phyloP scores from a whole-genome alignment of 2,113 vertebrate genomes.

The Phaethornis superciliosus region DNA sequence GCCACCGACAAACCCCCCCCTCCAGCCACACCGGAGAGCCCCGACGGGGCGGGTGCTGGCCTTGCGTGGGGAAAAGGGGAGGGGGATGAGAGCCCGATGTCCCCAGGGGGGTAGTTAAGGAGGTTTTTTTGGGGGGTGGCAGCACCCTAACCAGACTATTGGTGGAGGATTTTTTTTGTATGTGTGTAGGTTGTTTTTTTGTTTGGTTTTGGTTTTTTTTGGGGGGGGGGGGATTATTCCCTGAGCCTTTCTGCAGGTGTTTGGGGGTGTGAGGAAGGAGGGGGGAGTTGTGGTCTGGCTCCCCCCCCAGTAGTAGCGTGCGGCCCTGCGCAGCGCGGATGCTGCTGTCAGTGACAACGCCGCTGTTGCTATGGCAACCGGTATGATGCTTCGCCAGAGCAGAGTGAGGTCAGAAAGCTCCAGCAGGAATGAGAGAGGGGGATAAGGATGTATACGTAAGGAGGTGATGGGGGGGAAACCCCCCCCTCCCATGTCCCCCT shows the following conservation, averaged over 20 bases:
- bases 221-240: background rate
- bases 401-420: slow-evolving; percentile 58
- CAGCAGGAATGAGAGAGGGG: background rate
- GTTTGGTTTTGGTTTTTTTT: too few relatives aligned
- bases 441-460: background rate
- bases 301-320: background rate
- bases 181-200: too few relatives aligned
- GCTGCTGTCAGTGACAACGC: slow-evolving; percentile 58
- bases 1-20: background rate
- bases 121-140: background rate
- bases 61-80: background rate
- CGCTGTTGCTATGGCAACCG: slow-evolving; percentile 59
- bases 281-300: background rate
- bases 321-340: slow-evolving; percentile 42
- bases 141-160: background rate
- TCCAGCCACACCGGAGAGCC: background rate
- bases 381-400: slow-evolving; percentile 56
- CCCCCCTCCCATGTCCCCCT: background rate
- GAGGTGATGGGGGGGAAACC: background rate
- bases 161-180: background rate
- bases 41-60: background rate
- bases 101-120: background rate
- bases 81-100: too few relatives aligned
- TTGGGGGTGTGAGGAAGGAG: background rate
- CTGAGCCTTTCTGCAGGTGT: background rate